Percentiles rank a stretch among this genome's conserved stretches.
Evolutionary conservation across 2,888 invertebrate species (phyloP).

Genomic region (Ethmia dodecea): DNA sequence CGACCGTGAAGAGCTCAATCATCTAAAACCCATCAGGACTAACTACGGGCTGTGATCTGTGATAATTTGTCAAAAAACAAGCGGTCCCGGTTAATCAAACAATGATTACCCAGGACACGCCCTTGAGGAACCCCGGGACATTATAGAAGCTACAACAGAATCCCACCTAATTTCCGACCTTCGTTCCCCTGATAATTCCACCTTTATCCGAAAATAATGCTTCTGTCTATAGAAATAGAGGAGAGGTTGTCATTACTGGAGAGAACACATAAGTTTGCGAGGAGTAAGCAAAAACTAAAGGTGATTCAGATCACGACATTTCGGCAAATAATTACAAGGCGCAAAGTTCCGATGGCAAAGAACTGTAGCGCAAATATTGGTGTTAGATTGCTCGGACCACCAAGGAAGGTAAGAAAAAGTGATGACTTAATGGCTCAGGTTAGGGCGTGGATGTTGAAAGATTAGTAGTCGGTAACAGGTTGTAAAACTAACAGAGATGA

Average conservation of each 20-base stretch:
- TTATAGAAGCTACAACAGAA: no score
- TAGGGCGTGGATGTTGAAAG: constrained; percentile 5
- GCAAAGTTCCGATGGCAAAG: constrained; percentile 32
- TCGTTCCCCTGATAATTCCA: no score
- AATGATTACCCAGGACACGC: constrained; percentile 30
- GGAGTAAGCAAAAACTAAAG: constrained; percentile 18
- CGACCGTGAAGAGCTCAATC: constrained; percentile 28
- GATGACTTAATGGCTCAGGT: background rate
- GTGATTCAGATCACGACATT: constrained; percentile 27
- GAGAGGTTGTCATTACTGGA: background rate
- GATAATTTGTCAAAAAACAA: constrained; percentile 55
- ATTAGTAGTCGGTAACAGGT: no score
- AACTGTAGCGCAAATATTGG: constrained; percentile 51
- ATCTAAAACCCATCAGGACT: constrained; percentile 31
- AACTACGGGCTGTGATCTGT: constrained; percentile 27
- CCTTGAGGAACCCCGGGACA: constrained; percentile 21
- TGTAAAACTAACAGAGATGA: no score
- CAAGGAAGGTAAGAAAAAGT: constrained; percentile 23
- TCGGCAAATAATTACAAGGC: constrained; percentile 50
- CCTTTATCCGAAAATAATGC: background rate
- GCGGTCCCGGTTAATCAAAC: constrained; percentile 41
- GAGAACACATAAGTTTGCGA: background rate
- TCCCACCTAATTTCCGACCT: no score
- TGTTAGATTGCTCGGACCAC: constrained; percentile 50
- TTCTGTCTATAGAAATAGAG: background rate